phyloP scores from a whole-genome alignment of 2,888 invertebrate species.

The Clostera curtula region DNA sequence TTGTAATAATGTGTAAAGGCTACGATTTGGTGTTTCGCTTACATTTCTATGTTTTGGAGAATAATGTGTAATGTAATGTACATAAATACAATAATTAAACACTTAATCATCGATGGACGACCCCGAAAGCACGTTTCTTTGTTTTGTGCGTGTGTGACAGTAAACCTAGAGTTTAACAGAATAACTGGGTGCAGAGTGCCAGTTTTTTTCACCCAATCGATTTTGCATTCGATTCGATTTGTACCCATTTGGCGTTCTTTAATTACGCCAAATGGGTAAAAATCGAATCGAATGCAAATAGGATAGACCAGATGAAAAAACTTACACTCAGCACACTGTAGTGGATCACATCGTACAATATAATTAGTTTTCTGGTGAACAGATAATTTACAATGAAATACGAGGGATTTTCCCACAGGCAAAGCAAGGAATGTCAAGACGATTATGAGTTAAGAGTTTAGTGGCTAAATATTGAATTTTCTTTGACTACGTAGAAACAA shows the following conservation, averaged over 20 bases:
- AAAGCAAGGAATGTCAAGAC: too few relatives aligned
- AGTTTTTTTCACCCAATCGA: too few relatives aligned
- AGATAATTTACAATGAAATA: constrained; percentile 30
- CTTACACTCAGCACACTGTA: constrained; percentile 25
- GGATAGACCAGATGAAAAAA: too few relatives aligned
- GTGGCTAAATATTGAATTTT: too few relatives aligned
- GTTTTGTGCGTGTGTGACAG: constrained; percentile 60
- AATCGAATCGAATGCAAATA: too few relatives aligned
- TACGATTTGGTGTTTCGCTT: constrained; percentile 67
- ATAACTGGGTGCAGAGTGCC: too few relatives aligned
- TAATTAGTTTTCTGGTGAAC: constrained; percentile 31
- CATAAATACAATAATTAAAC: constrained; percentile 30
- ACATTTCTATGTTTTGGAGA: constrained; percentile 45
- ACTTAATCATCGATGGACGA: constrained; percentile 41
- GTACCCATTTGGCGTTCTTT: too few relatives aligned
- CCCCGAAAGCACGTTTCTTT: constrained; percentile 50
- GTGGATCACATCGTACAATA: constrained; percentile 28
- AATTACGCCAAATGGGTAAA: too few relatives aligned
- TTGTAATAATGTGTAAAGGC: constrained; percentile 37
- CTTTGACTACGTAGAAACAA: too few relatives aligned
- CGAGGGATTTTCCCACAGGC: too few relatives aligned
- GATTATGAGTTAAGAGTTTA: too few relatives aligned
- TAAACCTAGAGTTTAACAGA: constrained; percentile 28
- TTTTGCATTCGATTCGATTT: too few relatives aligned
- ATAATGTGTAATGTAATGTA: constrained; percentile 33